Conservation (phyloP, 2,797 vertebrate species). For the Coendou prehensilis region DNA sequence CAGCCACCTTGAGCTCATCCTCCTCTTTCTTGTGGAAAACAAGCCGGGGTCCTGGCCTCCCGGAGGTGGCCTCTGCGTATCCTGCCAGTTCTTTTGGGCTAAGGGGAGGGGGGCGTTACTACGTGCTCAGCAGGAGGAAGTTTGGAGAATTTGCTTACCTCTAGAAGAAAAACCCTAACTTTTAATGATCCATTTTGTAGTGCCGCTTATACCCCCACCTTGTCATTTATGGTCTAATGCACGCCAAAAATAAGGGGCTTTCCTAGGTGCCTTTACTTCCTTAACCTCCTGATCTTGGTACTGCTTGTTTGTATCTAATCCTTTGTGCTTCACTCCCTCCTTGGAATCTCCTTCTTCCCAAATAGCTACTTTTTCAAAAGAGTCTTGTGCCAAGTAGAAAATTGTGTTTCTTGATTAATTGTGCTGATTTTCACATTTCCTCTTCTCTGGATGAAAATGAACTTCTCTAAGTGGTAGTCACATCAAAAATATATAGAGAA, state of each 20-base stretch:
- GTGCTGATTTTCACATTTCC: not conserved
- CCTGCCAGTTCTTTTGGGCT: not conserved
- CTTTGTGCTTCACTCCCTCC: not conserved
- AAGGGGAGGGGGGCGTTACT: not conserved
- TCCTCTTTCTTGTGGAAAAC: not conserved
- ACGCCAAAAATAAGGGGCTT: not conserved
- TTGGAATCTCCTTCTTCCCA: not conserved
- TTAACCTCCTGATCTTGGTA: not conserved
- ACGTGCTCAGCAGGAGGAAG: not conserved
- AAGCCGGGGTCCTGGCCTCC: not conserved
- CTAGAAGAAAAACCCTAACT: not conserved
- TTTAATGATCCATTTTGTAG: not conserved
- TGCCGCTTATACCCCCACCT: not conserved
- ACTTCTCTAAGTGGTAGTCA: not conserved
- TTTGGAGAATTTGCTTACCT: not conserved
- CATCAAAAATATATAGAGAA: not conserved
- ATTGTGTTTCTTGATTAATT: not conserved
- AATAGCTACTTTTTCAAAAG: not conserved
- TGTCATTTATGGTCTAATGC: not conserved
- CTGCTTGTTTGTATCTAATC: not conserved
- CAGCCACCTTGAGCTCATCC: not conserved
- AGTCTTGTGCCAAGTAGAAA: not conserved
- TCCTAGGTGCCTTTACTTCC: not conserved
- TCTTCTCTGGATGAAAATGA: slow-evolving; percentile 38
- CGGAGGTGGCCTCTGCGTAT: not conserved